Evolutionary conservation across 2,888 invertebrate species (phyloP), one percentile per base, ranked within the genome.

Genomic region (Diaprepes abbreviatus): DNA sequence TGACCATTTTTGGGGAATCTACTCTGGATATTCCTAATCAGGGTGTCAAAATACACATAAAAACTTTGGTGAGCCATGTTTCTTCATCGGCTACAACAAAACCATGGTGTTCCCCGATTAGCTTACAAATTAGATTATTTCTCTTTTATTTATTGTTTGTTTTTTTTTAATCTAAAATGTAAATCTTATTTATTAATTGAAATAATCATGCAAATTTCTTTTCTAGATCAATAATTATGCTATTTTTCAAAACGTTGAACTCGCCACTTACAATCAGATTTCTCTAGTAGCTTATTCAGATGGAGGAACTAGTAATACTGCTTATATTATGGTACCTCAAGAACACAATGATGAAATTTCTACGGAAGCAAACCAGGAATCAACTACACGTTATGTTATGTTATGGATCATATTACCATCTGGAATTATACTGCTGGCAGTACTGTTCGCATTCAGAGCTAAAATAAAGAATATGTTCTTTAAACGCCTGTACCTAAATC

Each of bases 111-210:
- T n/a, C n/a, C n/a, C n/a, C n/a, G n/a, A n/a, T n/a, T n/a, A n/a
- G n/a, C n/a, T n/a, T n/a, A n/a, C n/a, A n/a, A n/a, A n/a, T n/a
- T n/a, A n/a, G n/a, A n/a, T n/a, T n/a, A n/a, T n/a, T n/a, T n/a
- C n/a, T n/a, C n/a, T n/a, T n/a, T n/a, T n/a, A n/a, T n/a, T n/a
- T n/a, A n/a, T n/a, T n/a, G n/a, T n/a, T n/a, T n/a, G n/a, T n/a
- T n/a, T n/a, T n/a, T n/a, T n/a, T n/a, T n/a, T n/a, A n/a, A n/a
- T n/a, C n/a, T n/a, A n/a, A n/a, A n/a, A n/a, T n/a, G n/a, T n/a
- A n/a, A n/a, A n/a, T n/a, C 66, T 28, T 74, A 65, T 62, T 77
- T 82, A 35, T 78, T 78, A 3, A 85, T 83, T 75, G 72, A 79
- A 33, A 81, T 5, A 12, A 28, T 28, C 3, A 6, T 33, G 2